Evolutionary conservation across 2,797 vertebrate species (phyloP).

Genomic region (Dicrostonyx torquatus): DNA sequence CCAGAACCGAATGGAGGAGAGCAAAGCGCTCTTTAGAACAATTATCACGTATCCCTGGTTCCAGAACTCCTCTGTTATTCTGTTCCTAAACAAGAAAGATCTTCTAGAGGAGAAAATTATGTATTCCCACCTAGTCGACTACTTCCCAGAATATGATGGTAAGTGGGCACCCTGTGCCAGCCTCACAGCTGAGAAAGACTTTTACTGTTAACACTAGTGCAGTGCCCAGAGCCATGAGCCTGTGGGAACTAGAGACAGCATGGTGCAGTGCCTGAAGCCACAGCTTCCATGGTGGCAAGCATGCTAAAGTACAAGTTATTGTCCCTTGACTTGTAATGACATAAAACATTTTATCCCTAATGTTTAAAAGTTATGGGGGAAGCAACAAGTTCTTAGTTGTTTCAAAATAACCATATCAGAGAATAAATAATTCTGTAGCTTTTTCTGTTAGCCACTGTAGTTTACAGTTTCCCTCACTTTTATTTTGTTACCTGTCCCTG

Average conservation of each 20-base stretch:
- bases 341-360: not conserved
- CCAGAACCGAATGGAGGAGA: constrained; percentile 94
- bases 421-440: not conserved
- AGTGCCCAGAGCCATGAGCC: not conserved
- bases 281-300: not conserved
- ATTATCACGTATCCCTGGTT: constrained; percentile 94
- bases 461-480: not conserved
- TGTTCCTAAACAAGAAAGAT: constrained; percentile 94
- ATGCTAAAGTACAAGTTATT: not conserved
- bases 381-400: not conserved
- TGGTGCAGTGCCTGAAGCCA: fast-evolving
- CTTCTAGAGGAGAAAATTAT: constrained; percentile 93
- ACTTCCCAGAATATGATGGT: constrained; percentile 93
- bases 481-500: not conserved
- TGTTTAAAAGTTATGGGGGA: not conserved
- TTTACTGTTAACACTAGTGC: not conserved
- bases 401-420: constrained; percentile 8
- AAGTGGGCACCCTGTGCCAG: constrained; percentile 70
- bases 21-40: constrained; percentile 93
- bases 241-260: not conserved
- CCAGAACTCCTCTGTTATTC: constrained; percentile 92
- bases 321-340: not conserved
- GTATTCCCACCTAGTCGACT: constrained; percentile 93
- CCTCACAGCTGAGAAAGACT: not conserved
- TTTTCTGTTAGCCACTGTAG: not conserved